phyloP scores from a whole-genome alignment of 2,113 vertebrate genomes.

The Triplophysa rosa region DNA sequence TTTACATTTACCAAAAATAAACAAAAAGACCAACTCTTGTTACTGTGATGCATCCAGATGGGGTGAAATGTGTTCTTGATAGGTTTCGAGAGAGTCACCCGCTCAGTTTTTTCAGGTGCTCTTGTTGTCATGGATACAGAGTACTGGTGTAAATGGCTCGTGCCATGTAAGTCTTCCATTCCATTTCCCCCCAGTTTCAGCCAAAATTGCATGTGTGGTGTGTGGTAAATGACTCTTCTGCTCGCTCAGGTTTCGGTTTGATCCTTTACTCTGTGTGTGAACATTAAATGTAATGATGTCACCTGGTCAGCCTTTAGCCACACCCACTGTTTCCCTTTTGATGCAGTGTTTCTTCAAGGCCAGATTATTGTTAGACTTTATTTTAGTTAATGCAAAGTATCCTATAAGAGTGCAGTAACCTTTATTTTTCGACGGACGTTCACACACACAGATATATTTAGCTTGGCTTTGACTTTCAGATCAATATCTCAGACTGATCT shows the following conservation, averaged over 20 bases:
- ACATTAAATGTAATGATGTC: background rate
- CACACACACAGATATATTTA: conserved; percentile 19
- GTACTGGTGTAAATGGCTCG: background rate
- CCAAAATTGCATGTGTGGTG: background rate
- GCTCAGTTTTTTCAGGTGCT: background rate
- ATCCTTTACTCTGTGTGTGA: background rate
- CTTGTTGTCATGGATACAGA: background rate
- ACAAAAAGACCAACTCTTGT: no score
- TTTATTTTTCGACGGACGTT: conserved; percentile 10
- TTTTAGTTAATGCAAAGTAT: background rate
- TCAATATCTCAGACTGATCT: background rate
- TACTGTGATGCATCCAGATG: no score
- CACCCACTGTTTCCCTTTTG: background rate
- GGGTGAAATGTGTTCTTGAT: no score
- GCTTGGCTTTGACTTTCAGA: background rate
- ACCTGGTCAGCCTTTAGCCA: no score
- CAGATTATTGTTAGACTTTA: background rate
- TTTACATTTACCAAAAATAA: no score
- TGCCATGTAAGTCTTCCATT: conserved; percentile 1
- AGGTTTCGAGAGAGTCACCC: background rate
- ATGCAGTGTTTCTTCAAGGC: background rate
- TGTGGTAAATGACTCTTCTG: background rate
- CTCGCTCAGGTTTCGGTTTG: background rate
- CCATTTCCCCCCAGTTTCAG: background rate
- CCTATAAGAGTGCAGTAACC: background rate